These are phyloP conservation scores for Chymomyza procnemis DNA, from an alignment of 2,888 invertebrate species.

Conservation along the genomic window DNA sequence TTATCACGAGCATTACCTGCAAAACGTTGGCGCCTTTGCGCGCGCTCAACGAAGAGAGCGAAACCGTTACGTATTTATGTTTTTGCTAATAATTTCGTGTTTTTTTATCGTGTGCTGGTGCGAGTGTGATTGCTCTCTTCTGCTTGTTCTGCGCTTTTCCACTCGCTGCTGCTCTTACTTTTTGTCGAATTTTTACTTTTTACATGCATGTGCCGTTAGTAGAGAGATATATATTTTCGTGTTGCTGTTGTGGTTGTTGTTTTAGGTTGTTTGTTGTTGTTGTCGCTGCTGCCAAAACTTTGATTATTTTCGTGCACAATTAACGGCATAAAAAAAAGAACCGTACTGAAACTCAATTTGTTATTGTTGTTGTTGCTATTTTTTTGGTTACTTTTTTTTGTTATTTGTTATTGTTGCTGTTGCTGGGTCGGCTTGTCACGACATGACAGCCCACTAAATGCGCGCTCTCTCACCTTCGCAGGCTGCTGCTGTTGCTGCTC, in stretches of 20 bases:
- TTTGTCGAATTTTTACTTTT: slow-evolving; percentile 33
- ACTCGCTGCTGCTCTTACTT: slow-evolving; percentile 14
- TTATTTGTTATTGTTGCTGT: slow-evolving; percentile 20
- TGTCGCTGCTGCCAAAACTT: slow-evolving; percentile 26
- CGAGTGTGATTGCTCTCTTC: slow-evolving; percentile 31
- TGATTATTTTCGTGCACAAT: slow-evolving; percentile 25
- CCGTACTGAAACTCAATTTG: slow-evolving; percentile 5
- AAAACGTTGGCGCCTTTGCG: slow-evolving; percentile 4
- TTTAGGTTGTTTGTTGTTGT: slow-evolving; percentile 3
- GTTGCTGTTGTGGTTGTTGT: slow-evolving; percentile 18
- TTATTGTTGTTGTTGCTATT: background rate
- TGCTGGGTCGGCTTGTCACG: slow-evolving; percentile 15
- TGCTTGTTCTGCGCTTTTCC: slow-evolving; percentile 3
- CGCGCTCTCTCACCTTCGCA: slow-evolving; percentile 16
- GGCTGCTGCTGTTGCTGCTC: slow-evolving; percentile 32
- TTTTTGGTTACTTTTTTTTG: slow-evolving; percentile 10
- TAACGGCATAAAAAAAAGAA: slow-evolving; percentile 9
- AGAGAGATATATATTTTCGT: slow-evolving; percentile 24
- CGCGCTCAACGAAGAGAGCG: slow-evolving; percentile 17
- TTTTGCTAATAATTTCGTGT: slow-evolving; percentile 68
- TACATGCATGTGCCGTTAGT: slow-evolving; percentile 42
- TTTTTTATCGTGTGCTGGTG: slow-evolving; percentile 62
- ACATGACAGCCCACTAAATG: slow-evolving; percentile 24
- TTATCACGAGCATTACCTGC: background rate
- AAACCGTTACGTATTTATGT: slow-evolving; percentile 64